Evolutionary conservation across 2,113 vertebrate species (phyloP).

Genomic region (Picathartes gymnocephalus): DNA sequence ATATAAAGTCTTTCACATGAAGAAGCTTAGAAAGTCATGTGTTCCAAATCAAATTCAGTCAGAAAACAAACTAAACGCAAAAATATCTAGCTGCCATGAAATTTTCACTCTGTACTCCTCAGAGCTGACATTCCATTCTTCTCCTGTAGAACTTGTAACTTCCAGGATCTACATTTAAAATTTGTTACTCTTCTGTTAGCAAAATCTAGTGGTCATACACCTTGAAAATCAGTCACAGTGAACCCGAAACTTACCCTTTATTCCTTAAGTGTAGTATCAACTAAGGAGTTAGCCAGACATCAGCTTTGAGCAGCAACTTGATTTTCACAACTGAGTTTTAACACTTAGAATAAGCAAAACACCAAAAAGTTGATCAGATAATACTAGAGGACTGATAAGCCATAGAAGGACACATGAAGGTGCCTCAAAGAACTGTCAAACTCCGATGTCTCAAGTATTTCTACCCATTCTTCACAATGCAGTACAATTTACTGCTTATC

Average conservation of each 20-base stretch:
- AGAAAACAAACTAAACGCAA: not conserved
- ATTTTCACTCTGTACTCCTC: constrained; percentile 5
- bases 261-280: not conserved
- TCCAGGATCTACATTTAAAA: not conserved
- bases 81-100: not conserved
- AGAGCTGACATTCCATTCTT: constrained; percentile 37
- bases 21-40: not conserved
- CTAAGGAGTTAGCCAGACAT: not conserved
- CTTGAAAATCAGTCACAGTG: not conserved
- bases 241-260: not conserved
- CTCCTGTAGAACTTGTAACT: not conserved
- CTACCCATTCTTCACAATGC: not conserved
- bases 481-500: not conserved
- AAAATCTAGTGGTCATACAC: not conserved
- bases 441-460: not conserved
- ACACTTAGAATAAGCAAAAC: not conserved
- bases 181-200: not conserved
- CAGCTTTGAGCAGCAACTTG: not conserved
- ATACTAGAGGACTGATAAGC: not conserved
- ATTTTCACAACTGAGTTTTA: not conserved
- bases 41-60: not conserved
- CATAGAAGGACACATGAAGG: not conserved
- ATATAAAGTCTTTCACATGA: not conserved
- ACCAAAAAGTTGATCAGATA: not conserved
- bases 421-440: not conserved